phyloP scores from a whole-genome alignment of 2,113 vertebrate genomes.

The Drymodes brunneopygia region DNA sequence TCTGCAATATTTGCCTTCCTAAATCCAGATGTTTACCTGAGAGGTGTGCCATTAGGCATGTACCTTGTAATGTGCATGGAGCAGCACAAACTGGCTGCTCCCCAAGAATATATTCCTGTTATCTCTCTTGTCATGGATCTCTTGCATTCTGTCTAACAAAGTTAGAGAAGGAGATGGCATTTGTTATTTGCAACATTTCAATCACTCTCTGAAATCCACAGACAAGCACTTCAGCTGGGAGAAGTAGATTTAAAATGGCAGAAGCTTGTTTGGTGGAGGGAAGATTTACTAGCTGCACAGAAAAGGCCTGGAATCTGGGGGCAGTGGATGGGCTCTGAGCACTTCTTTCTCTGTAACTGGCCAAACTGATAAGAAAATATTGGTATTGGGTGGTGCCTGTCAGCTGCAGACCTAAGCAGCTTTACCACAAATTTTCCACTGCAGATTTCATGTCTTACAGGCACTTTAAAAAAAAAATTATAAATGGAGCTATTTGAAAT shows the following conservation, averaged over 20 bases:
- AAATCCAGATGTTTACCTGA: not conserved
- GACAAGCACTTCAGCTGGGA: not conserved
- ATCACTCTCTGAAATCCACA: not conserved
- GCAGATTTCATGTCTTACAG: not conserved
- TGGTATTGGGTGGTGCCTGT: not conserved
- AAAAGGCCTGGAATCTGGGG: constrained; percentile 13
- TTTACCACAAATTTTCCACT: not conserved
- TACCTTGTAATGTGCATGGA: not conserved
- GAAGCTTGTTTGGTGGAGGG: not conserved
- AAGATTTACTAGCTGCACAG: not conserved
- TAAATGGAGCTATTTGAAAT: too few species aligned
- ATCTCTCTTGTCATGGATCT: not conserved
- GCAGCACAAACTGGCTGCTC: not conserved
- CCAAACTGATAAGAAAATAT: not conserved
- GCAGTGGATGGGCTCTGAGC: not conserved
- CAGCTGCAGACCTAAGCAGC: not conserved
- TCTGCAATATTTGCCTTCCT: not conserved
- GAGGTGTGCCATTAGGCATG: not conserved
- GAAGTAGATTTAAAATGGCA: not conserved
- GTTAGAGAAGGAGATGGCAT: not conserved
- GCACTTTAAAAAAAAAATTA: not conserved
- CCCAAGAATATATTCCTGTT: not conserved
- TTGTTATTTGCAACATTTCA: not conserved
- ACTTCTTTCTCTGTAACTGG: not conserved
- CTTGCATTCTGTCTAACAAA: not conserved